These are phyloP conservation scores for Diplodus sargus DNA, from an alignment of 2,797 vertebrate genomes.

Conservation along the genomic window DNA sequence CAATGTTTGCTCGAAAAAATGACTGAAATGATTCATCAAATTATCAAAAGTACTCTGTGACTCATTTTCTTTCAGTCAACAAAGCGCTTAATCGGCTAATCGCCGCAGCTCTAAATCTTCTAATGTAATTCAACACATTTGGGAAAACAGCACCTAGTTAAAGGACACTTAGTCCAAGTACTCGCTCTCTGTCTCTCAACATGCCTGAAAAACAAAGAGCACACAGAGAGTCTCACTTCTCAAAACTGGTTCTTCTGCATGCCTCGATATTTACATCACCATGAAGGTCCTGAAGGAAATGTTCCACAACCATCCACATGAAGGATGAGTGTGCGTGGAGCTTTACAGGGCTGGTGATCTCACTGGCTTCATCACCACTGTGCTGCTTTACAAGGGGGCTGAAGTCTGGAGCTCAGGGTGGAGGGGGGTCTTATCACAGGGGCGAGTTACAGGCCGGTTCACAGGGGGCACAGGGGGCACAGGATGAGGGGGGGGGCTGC, in stretches of 20 bases:
- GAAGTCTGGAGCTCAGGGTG: conserved; percentile 15
- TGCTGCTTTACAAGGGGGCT: conserved; percentile 7
- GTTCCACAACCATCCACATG: conserved; percentile 30
- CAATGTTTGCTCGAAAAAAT: too few relatives aligned
- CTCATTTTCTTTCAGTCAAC: too few relatives aligned
- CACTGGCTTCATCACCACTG: conserved; percentile 52
- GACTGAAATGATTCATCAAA: too few relatives aligned
- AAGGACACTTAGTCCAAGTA: conserved; percentile 7
- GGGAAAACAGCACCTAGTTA: not conserved
- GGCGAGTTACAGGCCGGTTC: conserved; percentile 24
- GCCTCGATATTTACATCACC: conserved; percentile 47
- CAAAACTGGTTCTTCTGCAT: conserved; percentile 76
- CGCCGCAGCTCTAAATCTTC: too few relatives aligned
- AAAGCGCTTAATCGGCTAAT: too few relatives aligned
- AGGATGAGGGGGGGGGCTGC: not conserved
- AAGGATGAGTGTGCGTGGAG: conserved; percentile 45
- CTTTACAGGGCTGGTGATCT: conserved; percentile 41
- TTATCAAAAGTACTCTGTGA: too few relatives aligned
- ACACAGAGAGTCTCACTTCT: conserved; percentile 3
- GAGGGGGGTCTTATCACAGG: conserved; percentile 8
- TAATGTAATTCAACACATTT: too few relatives aligned
- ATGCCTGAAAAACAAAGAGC: conserved; percentile 33
- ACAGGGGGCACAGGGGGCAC: conserved; percentile 19
- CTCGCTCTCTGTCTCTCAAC: conserved; percentile 22
- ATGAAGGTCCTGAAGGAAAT: conserved; percentile 15